Evolutionary conservation across 2,797 vertebrate species (phyloP), one percentile per base, ranked within the genome.

Genomic region (Gadopsis marmoratus): DNA sequence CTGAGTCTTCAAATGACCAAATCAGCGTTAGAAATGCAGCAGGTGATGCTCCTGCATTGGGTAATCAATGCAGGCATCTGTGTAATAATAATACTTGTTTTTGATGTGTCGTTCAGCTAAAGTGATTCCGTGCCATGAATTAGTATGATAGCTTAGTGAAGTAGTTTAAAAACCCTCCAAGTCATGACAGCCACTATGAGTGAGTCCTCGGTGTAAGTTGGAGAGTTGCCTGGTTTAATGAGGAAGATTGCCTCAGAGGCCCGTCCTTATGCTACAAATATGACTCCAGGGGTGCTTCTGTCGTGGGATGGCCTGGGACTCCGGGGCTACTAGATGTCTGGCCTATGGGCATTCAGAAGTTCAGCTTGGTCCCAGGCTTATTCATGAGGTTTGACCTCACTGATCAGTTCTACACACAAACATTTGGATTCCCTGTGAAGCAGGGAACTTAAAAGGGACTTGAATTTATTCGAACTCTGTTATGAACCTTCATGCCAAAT

Each of bases 131-230:
- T 31, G 35, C 16, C 7, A 21, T 83, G n/a, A n/a, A 80, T 81
- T 41, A 54, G 19, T 39, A 19, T 54, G 26, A 35, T 26, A 8
- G 19, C 26, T 41, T 5, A 45, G 26, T 35, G 14, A 39, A 14
- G 91, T 43, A 43, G 50, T 94, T 91, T 92, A 92, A 94, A 94
- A 75, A 78, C 23, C 21, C 17, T 67, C 72, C 88, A 78, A 61
- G 76, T 79, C 12, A 23, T 91, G 74, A 63, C 89, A 92, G 91
- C 74, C 87, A 50, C 74, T 68, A 29, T 47, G 48, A 72, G 72
- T 16, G 66, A 92, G 83, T 91, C 93, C 91, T 95, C 62, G 83
- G 81, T 69, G 93, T 93, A 94, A 93, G 92, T 23, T 59, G 43
- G 78, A 80, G 82, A 88, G 86, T 74, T 82, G 77, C 68, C 82